phyloP scores from a whole-genome alignment of 2,113 vertebrate genomes.

The Ictalurus punctatus region DNA sequence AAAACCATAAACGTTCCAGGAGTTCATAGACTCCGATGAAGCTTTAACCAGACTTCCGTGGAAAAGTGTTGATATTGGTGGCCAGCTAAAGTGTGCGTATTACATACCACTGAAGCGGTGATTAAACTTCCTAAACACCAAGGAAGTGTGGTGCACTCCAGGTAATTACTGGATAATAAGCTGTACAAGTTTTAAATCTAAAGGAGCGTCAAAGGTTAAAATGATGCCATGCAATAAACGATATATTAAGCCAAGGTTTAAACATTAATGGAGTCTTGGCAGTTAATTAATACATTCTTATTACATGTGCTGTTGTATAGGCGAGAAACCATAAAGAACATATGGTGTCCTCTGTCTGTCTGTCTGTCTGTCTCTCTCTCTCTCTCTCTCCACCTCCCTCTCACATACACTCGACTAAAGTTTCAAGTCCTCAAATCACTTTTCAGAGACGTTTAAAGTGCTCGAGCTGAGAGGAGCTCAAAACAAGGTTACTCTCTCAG shows the following conservation, averaged over 20 bases:
- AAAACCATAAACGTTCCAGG: background rate
- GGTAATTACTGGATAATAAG: background rate
- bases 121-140: background rate
- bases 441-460: conserved; percentile 54
- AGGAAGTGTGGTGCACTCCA: background rate
- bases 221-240: background rate
- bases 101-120: background rate
- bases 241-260: background rate
- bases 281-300: background rate
- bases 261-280: background rate
- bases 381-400: background rate
- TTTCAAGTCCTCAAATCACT: conserved; percentile 36
- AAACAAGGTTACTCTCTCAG: conserved; percentile 54
- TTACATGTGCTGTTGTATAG: background rate
- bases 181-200: background rate
- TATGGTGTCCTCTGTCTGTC: background rate
- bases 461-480: conserved; percentile 40
- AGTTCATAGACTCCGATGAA: background rate
- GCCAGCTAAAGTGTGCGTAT: background rate
- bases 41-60: background rate
- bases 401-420: conserved; percentile 5
- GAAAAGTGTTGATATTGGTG: background rate
- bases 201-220: background rate
- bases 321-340: background rate
- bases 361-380: background rate